phyloP scores from a whole-genome alignment of 2,888 invertebrate species.

The Synanthedon myopaeformis region DNA sequence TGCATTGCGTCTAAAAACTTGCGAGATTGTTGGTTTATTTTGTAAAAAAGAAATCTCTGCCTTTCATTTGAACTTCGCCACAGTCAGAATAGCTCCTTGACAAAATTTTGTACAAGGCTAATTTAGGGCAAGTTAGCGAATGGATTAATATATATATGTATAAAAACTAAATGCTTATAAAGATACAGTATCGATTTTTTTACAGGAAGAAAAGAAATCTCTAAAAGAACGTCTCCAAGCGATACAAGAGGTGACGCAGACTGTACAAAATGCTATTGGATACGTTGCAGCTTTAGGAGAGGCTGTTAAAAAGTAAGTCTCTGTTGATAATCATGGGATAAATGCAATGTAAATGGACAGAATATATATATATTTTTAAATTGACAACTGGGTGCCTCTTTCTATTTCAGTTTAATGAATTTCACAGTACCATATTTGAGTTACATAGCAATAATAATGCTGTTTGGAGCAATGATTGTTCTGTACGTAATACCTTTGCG shows the following conservation, averaged over 20 bases:
- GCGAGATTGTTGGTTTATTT: no score
- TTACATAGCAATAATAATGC: conserved; percentile 86
- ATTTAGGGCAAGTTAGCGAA: no score
- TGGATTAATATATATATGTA: no score
- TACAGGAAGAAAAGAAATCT: conserved; percentile 93
- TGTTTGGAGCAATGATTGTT: conserved; percentile 79
- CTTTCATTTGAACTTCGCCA: no score
- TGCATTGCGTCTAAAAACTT: no score
- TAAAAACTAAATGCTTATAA: not conserved
- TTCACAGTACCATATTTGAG: conserved; percentile 97
- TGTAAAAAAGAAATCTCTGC: no score
- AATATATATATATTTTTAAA: no score
- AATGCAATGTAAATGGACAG: no score
- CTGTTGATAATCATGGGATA: no score
- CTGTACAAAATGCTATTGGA: conserved; percentile 96
- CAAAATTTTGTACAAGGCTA: no score
- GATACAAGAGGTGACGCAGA: conserved; percentile 97
- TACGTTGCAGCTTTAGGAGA: conserved; percentile 94
- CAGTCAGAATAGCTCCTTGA: no score
- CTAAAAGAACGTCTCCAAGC: conserved; percentile 93
- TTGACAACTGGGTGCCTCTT: no score
- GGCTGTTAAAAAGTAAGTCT: conserved; percentile 89
- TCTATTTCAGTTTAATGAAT: conserved; percentile 85
- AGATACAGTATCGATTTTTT: not conserved
- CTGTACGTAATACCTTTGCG: conserved; percentile 91